Conservation (phyloP, 2,113 vertebrate genomes). For the Odocoileus virginianus region DNA sequence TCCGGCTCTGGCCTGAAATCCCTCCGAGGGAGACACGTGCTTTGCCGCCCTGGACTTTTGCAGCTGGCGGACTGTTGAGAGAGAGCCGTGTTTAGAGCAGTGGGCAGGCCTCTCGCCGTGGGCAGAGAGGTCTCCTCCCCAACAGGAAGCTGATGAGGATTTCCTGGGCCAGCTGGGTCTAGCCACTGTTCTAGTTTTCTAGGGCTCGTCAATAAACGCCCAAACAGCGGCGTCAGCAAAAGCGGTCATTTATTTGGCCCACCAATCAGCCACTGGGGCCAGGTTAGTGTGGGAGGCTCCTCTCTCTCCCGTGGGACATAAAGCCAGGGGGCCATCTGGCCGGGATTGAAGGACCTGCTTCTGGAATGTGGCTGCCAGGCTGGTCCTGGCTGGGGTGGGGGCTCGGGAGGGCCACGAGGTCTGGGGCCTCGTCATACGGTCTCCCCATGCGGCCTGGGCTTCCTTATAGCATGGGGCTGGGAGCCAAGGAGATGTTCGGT, state of each 20-base stretch:
- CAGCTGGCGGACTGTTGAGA: constrained; percentile 91
- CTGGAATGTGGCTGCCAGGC: background rate
- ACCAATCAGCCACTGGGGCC: background rate
- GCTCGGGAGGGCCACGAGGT: constrained; percentile 89
- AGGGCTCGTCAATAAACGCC: background rate
- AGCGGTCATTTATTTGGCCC: background rate
- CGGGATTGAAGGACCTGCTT: background rate
- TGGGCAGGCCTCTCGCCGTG: constrained; percentile 91
- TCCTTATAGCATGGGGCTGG: background rate
- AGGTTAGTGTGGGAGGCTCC: background rate
- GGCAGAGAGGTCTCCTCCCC: constrained; percentile 92
- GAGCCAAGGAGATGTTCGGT: background rate
- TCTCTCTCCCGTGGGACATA: background rate
- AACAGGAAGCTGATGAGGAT: constrained; percentile 93
- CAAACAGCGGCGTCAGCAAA: background rate
- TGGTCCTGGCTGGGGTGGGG: background rate
- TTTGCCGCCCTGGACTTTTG: background rate
- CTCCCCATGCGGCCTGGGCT: constrained; percentile 60
- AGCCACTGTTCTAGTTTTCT: constrained; percentile 82
- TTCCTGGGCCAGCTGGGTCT: constrained; percentile 89
- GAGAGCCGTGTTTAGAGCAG: constrained; percentile 86
- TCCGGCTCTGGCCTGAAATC: background rate
- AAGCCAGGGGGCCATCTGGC: background rate
- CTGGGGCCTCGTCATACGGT: constrained; percentile 86
- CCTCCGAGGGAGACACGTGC: too few species aligned